Percentiles rank a stretch among this genome's conserved stretches.
These are phyloP conservation scores for Neostethus bicornis DNA, from an alignment of 2,797 vertebrate genomes.

Conservation along the genomic window DNA sequence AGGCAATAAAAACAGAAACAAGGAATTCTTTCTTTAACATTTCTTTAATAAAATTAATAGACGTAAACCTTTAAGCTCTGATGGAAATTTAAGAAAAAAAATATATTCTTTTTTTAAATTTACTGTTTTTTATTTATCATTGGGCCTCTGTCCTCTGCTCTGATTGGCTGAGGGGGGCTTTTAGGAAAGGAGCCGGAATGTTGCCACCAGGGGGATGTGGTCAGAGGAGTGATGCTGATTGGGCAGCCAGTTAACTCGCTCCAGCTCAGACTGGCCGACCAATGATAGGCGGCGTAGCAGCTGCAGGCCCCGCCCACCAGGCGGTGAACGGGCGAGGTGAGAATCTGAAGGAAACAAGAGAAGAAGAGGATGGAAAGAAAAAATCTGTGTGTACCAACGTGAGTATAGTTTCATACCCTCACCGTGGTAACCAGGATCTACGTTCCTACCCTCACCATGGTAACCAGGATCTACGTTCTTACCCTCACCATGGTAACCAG, in stretches of 20 bases:
- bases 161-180: neutral
- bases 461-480: too few species aligned
- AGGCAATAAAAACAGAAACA: too few species aligned
- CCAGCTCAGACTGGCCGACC: slow-evolving; percentile 85
- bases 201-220: slow-evolving; percentile 89
- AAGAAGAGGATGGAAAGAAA: neutral
- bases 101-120: neutral
- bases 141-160: neutral
- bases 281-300: slow-evolving; percentile 88
- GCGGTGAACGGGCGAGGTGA: neutral
- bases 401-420: too few species aligned
- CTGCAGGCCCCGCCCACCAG: slow-evolving; percentile 80
- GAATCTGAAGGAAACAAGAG: slow-evolving; percentile 15
- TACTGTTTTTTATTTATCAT: too few species aligned
- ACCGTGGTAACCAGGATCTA: too few species aligned
- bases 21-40: too few species aligned
- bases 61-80: too few species aligned
- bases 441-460: too few species aligned
- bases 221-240: slow-evolving; percentile 91
- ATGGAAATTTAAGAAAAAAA: too few species aligned
- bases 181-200: slow-evolving; percentile 79
- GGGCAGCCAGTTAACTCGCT: slow-evolving; percentile 86
- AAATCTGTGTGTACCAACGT: too few species aligned
- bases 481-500: too few species aligned
- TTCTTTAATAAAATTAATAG: too few species aligned